Base-by-base conservation (phyloP, 2,113 vertebrate genomes). In the Morone saxatilis region DNA sequence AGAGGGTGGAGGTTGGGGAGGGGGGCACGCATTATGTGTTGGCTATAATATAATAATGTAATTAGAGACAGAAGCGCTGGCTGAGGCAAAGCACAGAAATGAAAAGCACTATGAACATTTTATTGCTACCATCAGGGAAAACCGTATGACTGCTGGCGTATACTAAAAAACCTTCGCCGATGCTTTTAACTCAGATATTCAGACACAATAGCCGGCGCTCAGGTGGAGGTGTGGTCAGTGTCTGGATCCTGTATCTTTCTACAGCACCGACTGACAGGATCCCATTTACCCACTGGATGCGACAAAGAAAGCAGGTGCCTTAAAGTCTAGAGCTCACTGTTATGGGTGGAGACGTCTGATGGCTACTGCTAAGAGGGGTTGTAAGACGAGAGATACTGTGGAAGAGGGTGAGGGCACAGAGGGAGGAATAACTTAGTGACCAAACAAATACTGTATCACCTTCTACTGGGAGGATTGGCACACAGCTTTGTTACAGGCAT, bases 1-100 rank as follows among this genome's bases (percentile, higher is more conserved):
- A 20, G 31, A 54, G 17, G 51, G 19, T 17, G 2, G 14, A 38
- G 5, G 41, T 6, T 41, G n/a, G 3, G 56, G 25, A 25, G 25
- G 36, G 41, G n/a, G 31, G 31, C 31, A 31, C 31, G 12, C 19
- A 43, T 77, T 68, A 80, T 76, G 61, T 22, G 17, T 25, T 45
- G 80, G 5, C 62, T 70, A 43, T 25, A 69, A 74, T 66, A 47
- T 70, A 69, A 82, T 54, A 81, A 77, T 82, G 22, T 79, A 78
- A 86, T 87, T 79, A 77, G n/a, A 86, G 47, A 77, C 25, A 86
- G 59, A 76, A 76, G 62, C 43, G 17, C 22, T 71, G 43, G 56
- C 67, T 38, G 75, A 81, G 59, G 75, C 36, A 38, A 65, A 59
- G 54, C 1, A 1, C 20, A 36, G 13, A 60, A 81, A 77, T 63